Evolutionary conservation across 2,797 vertebrate genomes (phyloP), one percentile per base, ranked within the genome.

Genomic region (Karalla daura): DNA sequence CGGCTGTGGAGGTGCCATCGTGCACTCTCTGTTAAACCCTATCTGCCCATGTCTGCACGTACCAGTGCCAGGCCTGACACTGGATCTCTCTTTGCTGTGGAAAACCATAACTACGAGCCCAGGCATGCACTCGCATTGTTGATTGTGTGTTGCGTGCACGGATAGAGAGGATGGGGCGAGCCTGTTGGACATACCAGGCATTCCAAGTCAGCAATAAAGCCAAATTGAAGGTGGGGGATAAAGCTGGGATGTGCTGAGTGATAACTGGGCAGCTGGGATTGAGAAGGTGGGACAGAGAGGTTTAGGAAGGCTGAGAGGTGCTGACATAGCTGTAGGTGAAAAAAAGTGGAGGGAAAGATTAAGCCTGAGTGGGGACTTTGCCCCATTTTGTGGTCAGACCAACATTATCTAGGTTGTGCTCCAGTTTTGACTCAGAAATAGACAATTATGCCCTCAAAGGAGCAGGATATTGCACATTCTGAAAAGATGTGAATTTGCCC

Each of bases 151-250:
- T 45, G 45, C 60, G 47, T 70, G 68, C 52, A 69, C 77, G 74
- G 59, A 83, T 80, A 67, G 67, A 80, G 71, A 66, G 67, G 44
- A 72, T 63, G 83, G n/a, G 90, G 87, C 83, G 85, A 86, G 88
- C 65, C 88, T 81, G 52, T n/a, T 86, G 79, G 80, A 90, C 87
- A 91, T 92, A 85, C 89, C 89, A 81, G 44, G 55, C 85, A 94
- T 94, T 92, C 93, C 92, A 83, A 35, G 49, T 65, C 49, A 21
- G 82, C 89, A 91, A 87, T 91, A 90, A 93, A 91, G 83, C 76
- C 88, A 90, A 84, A 88, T 81, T 89, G 69, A 90, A 90, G 80
- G 74, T 76, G 71, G 61, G 71, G 84, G 81, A 83, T 79, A 78
- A 86, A 81, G 78, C 40, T n/a, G 21, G 71, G 70, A 77, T 84